These are phyloP conservation scores for Caenorhabditis sulstoni DNA, from an alignment of 2,888 invertebrate species.

Conservation along the genomic window DNA sequence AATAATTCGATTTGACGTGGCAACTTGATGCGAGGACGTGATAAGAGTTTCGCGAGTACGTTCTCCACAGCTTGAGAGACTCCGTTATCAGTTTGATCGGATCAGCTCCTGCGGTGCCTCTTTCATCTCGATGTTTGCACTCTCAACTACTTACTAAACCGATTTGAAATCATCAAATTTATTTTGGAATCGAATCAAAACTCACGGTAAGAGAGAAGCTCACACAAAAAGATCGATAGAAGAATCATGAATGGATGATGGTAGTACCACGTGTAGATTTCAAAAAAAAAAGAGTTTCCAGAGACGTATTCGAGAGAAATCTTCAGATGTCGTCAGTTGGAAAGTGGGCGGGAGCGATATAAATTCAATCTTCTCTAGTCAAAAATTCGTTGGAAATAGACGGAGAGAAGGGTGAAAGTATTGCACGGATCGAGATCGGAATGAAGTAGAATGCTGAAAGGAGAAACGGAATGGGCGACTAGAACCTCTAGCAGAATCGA, in stretches of 20 bases:
- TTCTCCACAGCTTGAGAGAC: conserved; percentile 5
- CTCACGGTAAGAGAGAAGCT: conserved; percentile 34
- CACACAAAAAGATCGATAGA: conserved; percentile 26
- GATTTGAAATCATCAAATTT: background rate
- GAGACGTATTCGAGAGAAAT: background rate
- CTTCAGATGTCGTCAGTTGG: no score
- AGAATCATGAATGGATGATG: background rate
- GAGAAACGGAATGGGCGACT: conserved; percentile 27
- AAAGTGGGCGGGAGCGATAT: no score
- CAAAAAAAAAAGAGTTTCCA: background rate
- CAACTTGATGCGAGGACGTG: conserved; percentile 45
- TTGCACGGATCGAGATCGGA: conserved; percentile 39
- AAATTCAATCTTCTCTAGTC: no score
- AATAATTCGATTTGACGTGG: conserved; percentile 53
- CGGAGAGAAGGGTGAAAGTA: background rate
- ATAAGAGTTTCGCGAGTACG: conserved; percentile 25
- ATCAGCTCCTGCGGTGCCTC: conserved; percentile 44
- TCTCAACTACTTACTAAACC: background rate
- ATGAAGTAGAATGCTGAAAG: conserved; percentile 37
- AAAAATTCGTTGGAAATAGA: conserved; percentile 2
- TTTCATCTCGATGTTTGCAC: conserved; percentile 49
- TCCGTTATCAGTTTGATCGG: conserved; percentile 40
- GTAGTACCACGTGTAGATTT: conserved; percentile 19
- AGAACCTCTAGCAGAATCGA: background rate
- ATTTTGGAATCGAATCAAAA: conserved; percentile 15